Evolutionary conservation across 1,140 invertebrate genomes (phyloP), one percentile per base, ranked within the genome.

Genomic region (Stegodyphus mimosarum): DNA sequence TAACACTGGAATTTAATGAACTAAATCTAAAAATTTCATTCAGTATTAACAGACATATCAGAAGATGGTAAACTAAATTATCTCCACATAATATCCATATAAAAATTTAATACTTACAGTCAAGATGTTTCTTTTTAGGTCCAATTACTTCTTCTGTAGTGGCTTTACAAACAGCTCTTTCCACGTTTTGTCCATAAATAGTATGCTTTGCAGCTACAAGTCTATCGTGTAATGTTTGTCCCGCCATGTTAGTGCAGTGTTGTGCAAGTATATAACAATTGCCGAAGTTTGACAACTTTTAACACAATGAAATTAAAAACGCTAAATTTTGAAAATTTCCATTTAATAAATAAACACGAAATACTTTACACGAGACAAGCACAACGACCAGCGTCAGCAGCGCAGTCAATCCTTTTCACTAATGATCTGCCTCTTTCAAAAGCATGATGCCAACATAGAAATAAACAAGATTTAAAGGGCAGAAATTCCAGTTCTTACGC

Each of bases 51-150:
- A 33, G 33, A 33, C 33, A 33, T 33, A 33, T 33, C 33, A 33
- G 33, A 33, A 33, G 33, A 33, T 1, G 33, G 33, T 33, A 33
- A 33, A 33, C 33, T 33, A 33, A 33, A 33, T 33, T 33, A 33
- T 3, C 33, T 33, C 33, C 33, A 33, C 33, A 33, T 33, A 33
- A 3, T 33, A 33, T 33, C 1, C 33, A 33, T 33, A 33, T 33
- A 33, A 33, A 33, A 33, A 33, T 1, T 33, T 33, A 33, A 33
- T 33, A 96, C 97, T 98, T 93, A 99, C 98, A 99, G 92, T 99
- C 98, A 91, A 99, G 94, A 94, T 99, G 99, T 93, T 99, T 99
- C 94, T 99, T 99, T 93, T 99, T 99, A 50, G 99, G 99, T 87
- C 97, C 98, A 91, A 99, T 99, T 92, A 99, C 94, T 94, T 99